These are phyloP conservation scores for Astreopora myriophthalma DNA, from an alignment of 64 coral and sea anemone genomes.

Conservation along the genomic window DNA sequence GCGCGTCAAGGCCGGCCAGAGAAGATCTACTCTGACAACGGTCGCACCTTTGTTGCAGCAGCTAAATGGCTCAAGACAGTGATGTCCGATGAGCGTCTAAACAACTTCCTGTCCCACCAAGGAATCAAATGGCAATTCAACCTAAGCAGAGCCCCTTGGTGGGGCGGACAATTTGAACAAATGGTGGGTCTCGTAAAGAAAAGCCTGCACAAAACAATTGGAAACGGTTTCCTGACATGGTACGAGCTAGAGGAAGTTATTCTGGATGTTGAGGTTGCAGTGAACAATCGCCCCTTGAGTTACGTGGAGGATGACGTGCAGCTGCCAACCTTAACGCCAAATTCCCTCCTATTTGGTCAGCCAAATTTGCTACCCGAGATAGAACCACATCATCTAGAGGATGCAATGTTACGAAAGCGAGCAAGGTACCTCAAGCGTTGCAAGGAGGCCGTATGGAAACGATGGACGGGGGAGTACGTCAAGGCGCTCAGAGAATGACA, in stretches of 20 bases:
- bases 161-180: slow-evolving; percentile 14
- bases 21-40: neutral
- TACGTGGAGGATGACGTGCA: slow-evolving; percentile 29
- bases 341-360: neutral
- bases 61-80: neutral
- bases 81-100: too few relatives aligned
- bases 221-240: neutral
- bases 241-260: neutral
- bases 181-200: slow-evolving; percentile 16
- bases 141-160: slow-evolving; percentile 21
- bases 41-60: neutral
- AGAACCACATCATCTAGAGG: neutral
- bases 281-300: neutral
- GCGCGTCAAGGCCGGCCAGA: neutral
- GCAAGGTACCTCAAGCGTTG: neutral
- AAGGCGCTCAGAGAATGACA: neutral
- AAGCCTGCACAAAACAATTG: slow-evolving; percentile 27
- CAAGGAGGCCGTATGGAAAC: neutral
- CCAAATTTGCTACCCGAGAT: neutral
- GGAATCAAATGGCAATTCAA: slow-evolving; percentile 44
- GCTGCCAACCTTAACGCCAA: neutral
- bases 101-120: too few relatives aligned
- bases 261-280: neutral
- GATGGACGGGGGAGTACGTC: neutral
- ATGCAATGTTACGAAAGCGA: neutral